These are phyloP conservation scores for Azemiops feae DNA, from an alignment of 2,113 vertebrate genomes.

Conservation along the genomic window DNA sequence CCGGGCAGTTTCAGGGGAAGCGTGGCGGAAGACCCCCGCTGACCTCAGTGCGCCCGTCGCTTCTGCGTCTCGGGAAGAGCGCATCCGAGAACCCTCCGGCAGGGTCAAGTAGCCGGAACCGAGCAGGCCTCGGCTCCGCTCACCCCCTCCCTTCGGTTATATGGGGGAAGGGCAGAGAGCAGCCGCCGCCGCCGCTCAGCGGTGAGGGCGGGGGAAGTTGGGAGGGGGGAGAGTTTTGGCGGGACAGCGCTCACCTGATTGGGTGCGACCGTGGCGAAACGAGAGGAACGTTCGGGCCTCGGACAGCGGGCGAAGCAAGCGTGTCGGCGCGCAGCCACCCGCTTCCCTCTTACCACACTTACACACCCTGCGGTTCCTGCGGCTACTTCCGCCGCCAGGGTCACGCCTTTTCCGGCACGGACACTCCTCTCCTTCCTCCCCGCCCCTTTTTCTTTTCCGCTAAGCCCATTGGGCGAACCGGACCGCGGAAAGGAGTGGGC, in stretches of 20 bases:
- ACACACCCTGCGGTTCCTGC: slow-evolving; percentile 48
- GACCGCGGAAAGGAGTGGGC: slow-evolving; percentile 11
- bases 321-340: slow-evolving; percentile 33
- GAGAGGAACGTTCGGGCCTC: background rate
- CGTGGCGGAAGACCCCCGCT: background rate
- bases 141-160: too few species aligned
- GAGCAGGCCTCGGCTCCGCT: background rate
- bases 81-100: background rate
- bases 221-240: background rate
- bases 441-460: background rate
- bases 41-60: background rate
- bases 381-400: slow-evolving; percentile 37
- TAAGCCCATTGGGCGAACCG: slow-evolving; percentile 22
- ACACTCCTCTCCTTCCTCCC: background rate
- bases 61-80: background rate
- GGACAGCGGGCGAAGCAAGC: background rate
- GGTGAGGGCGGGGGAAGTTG: background rate
- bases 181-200: background rate
- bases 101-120: too few species aligned
- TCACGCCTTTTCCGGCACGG: slow-evolving; percentile 22
- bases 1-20: background rate
- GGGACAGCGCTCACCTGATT: background rate
- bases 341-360: slow-evolving; percentile 22
- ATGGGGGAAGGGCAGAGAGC: background rate
- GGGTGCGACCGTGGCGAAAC: background rate